These are phyloP conservation scores for Hyphantria cunea DNA, from an alignment of 1,140 invertebrate species.

Conservation along the genomic window DNA sequence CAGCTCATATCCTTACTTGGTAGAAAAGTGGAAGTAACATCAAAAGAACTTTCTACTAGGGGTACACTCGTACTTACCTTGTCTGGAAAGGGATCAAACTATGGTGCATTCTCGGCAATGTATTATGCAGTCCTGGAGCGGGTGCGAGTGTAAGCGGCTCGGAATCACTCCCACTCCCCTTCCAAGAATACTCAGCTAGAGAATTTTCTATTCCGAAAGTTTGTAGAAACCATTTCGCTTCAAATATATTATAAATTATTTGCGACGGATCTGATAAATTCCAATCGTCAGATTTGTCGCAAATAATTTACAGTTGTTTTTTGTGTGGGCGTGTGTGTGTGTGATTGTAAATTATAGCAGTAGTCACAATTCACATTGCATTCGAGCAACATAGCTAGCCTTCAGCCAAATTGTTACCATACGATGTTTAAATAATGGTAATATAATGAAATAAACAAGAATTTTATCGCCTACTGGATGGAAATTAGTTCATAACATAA, in stretches of 20 bases:
- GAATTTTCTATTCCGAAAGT: slow-evolving; percentile 63
- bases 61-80: slow-evolving; percentile 73
- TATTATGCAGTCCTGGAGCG: slow-evolving; percentile 75
- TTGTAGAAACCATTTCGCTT: slow-evolving; percentile 48
- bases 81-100: slow-evolving; percentile 79
- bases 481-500: no score
- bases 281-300: no score
- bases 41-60: slow-evolving; percentile 69
- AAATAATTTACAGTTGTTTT: no score
- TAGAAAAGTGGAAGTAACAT: slow-evolving; percentile 75
- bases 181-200: slow-evolving; percentile 59
- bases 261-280: slow-evolving; percentile 47
- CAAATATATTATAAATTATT: slow-evolving; percentile 59
- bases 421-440: no score
- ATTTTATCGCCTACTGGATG: no score
- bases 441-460: no score
- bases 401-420: background rate
- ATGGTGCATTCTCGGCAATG: slow-evolving; percentile 77
- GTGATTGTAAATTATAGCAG: slow-evolving; percentile 40
- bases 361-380: slow-evolving; percentile 26
- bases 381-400: background rate
- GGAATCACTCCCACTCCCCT: slow-evolving; percentile 60
- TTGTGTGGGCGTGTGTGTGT: no score
- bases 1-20: slow-evolving; percentile 67
- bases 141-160: slow-evolving; percentile 68